These are phyloP conservation scores for Amblyjoppa fuscipennis DNA, from an alignment of 2,888 invertebrate species.

Conservation along the genomic window DNA sequence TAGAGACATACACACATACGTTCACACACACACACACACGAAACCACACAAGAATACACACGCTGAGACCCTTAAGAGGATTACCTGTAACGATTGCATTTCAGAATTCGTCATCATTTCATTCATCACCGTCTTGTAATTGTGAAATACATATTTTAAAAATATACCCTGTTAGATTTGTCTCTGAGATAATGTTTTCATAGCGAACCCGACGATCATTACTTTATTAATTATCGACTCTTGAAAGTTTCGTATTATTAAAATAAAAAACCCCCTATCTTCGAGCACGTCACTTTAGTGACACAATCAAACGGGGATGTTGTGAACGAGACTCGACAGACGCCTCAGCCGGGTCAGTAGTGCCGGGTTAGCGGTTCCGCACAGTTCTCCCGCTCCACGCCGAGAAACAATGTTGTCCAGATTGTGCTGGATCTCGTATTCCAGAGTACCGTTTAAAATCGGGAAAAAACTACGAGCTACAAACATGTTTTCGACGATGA, in stretches of 20 bases:
- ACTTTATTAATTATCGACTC: not conserved
- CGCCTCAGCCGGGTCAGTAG: not conserved
- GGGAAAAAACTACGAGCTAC: constrained; percentile 5
- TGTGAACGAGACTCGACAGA: not conserved
- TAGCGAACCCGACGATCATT: not conserved
- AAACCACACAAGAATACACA: not conserved
- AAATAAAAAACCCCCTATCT: not conserved
- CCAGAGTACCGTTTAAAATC: not conserved
- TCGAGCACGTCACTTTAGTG: not conserved
- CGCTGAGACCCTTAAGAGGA: constrained; percentile 46
- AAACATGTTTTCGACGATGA: not conserved
- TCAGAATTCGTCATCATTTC: constrained; percentile 66
- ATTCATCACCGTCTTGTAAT: constrained; percentile 77
- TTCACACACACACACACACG: not conserved
- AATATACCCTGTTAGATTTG: constrained; percentile 46
- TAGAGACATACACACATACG: not conserved
- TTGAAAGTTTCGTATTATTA: not conserved
- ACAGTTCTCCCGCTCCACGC: not conserved
- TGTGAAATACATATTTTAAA: constrained; percentile 83
- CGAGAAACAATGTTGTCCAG: constrained; percentile 27
- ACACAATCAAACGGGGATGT: not conserved
- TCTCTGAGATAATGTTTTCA: not conserved
- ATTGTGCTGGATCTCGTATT: constrained; percentile 9
- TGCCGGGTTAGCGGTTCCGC: not conserved
- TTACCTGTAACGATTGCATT: constrained; percentile 58